Percentiles rank a stretch among this genome's conserved stretches.
phyloP scores from a whole-genome alignment of 2,888 invertebrate genomes.

The Chloromyia formosa region DNA sequence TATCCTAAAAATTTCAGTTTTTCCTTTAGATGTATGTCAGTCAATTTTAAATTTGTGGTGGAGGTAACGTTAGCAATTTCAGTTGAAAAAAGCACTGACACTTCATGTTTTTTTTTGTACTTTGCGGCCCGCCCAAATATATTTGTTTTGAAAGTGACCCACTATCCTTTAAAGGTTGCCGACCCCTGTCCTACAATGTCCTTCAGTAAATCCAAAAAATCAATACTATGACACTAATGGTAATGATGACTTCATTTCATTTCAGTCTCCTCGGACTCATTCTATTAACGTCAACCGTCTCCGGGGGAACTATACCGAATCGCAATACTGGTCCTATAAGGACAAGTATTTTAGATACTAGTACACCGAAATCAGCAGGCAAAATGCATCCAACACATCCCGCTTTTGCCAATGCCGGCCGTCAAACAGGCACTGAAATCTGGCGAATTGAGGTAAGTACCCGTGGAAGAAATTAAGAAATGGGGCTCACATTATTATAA shows the following conservation, averaged over 20 bases:
- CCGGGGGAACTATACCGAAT: conserved; percentile 58
- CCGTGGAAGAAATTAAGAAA: no score
- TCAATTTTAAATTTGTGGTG: no score
- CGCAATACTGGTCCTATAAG: conserved; percentile 57
- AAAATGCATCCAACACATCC: conserved; percentile 71
- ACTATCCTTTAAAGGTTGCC: no score
- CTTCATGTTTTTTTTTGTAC: no score
- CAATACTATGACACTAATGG: background rate
- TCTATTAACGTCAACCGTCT: conserved; percentile 55
- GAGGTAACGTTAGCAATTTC: no score
- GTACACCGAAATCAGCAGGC: conserved; percentile 53
- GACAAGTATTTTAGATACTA: conserved; percentile 23
- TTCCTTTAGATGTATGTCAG: no score
- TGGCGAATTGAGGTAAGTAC: conserved; percentile 82
- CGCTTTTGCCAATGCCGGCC: conserved; percentile 77
- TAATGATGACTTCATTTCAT: conserved; percentile 15
- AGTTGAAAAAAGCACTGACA: no score
- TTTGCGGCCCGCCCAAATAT: no score
- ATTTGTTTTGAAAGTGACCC: no score
- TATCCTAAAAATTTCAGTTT: no score
- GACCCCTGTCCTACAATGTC: background rate
- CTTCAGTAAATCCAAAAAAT: background rate
- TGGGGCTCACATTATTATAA: no score
- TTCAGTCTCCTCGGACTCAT: conserved; percentile 56
- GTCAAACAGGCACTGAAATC: conserved; percentile 74